A percentile compares a stretch with the other conserved stretches of the same genome.
phyloP scores from a whole-genome alignment of 2,888 invertebrate genomes.

The Polyploca ridens region DNA sequence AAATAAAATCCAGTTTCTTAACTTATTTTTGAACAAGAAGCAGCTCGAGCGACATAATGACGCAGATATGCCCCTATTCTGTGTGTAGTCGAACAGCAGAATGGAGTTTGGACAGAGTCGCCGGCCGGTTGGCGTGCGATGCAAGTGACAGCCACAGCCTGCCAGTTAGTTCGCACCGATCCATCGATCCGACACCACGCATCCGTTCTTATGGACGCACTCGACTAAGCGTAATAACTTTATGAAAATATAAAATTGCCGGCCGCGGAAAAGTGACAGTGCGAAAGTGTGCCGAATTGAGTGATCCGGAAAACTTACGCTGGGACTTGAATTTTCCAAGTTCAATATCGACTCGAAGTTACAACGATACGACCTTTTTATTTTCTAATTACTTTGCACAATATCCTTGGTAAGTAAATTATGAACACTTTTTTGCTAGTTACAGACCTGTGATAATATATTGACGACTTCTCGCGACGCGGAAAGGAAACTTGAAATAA shows the following conservation, averaged over 20 bases:
- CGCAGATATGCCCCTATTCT: slow-evolving; percentile 31
- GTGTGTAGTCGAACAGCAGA: slow-evolving; percentile 41
- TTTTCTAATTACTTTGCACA: slow-evolving; percentile 59
- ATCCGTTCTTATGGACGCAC: slow-evolving; percentile 49
- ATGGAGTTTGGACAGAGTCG: slow-evolving; percentile 45
- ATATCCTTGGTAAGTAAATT: slow-evolving; percentile 58
- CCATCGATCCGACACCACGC: slow-evolving; percentile 65
- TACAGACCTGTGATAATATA: neutral
- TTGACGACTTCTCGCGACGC: slow-evolving; percentile 6
- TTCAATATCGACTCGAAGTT: slow-evolving; percentile 56
- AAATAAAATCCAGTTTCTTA: too few species aligned
- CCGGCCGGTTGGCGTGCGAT: slow-evolving; percentile 34
- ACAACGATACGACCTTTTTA: slow-evolving; percentile 50
- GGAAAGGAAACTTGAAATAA: neutral
- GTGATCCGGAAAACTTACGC: slow-evolving; percentile 60
- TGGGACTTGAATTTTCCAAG: slow-evolving; percentile 55
- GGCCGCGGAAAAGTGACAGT: slow-evolving; percentile 76
- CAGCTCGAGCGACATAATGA: neutral
- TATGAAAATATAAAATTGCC: slow-evolving; percentile 50
- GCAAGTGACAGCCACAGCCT: slow-evolving; percentile 21
- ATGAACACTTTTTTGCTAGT: slow-evolving; percentile 15
- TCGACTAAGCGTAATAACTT: slow-evolving; percentile 63
- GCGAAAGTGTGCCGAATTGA: slow-evolving; percentile 70
- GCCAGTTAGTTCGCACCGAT: slow-evolving; percentile 67
- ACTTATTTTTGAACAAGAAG: neutral